phyloP scores from a whole-genome alignment of 2,888 invertebrate genomes.

The Drosophila paucipuncta region DNA sequence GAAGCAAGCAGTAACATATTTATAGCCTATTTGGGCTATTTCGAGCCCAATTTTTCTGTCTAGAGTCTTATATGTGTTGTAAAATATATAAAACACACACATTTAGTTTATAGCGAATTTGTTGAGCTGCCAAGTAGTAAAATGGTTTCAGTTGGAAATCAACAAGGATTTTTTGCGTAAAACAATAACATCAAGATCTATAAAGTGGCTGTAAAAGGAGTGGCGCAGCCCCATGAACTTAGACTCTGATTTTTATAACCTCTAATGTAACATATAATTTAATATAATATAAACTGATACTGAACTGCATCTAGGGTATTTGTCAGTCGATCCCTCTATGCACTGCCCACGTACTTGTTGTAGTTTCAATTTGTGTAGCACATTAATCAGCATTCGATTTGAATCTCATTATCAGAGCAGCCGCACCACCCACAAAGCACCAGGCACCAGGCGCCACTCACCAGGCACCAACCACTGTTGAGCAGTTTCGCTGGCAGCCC shows the following conservation, averaged over 20 bases:
- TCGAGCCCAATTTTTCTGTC: neutral
- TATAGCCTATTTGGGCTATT: neutral
- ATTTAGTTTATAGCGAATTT: neutral
- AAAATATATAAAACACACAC: neutral
- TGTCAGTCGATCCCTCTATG: neutral
- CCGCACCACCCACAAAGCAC: neutral
- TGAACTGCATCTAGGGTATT: conserved; percentile 1
- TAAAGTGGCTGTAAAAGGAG: neutral
- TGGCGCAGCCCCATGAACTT: neutral
- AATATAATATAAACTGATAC: neutral
- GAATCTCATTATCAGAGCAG: conserved; percentile 71
- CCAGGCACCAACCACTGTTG: neutral
- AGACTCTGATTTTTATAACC: neutral
- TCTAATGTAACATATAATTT: neutral
- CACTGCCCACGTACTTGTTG: conserved; percentile 10
- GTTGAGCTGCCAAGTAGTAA: neutral
- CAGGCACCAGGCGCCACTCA: neutral
- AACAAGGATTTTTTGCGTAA: neutral
- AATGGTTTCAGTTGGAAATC: neutral
- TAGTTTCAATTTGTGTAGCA: conserved; percentile 74
- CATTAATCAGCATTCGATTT: conserved; percentile 79
- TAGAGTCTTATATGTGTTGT: neutral
- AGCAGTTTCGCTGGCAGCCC: conserved; percentile 28
- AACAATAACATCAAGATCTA: neutral
- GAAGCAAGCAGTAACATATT: neutral